Conservation (phyloP, 2,797 vertebrate species). For the Argyrosomus regius region DNA sequence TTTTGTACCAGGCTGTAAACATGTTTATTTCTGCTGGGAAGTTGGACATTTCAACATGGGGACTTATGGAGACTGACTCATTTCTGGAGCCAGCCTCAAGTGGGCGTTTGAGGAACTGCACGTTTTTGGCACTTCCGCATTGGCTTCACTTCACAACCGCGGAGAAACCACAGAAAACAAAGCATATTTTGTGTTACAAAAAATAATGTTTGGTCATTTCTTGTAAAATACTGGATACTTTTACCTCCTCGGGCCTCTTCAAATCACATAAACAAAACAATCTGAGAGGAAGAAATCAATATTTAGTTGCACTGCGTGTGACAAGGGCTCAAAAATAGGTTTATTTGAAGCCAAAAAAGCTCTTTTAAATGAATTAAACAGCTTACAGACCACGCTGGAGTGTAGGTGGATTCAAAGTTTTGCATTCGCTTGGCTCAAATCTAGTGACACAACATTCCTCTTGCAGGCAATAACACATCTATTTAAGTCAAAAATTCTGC, state of each 20-base stretch:
- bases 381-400: not conserved
- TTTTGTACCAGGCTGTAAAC: no score
- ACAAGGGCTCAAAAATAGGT: not conserved
- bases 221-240: not conserved
- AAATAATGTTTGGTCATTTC: no score
- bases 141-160: no score
- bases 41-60: no score
- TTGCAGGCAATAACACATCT: conserved; percentile 14
- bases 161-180: no score
- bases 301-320: not conserved
- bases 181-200: not conserved
- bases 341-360: not conserved
- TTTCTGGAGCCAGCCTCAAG: no score
- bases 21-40: no score
- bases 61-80: no score
- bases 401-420: not conserved
- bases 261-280: not conserved
- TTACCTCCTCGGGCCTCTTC: not conserved
- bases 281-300: not conserved
- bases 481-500: not conserved
- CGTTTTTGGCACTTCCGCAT: no score
- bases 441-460: conserved; percentile 33
- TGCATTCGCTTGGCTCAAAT: conserved; percentile 2
- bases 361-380: not conserved
- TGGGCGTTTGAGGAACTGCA: no score